Percentiles rank a stretch among this genome's conserved stretches.
These are phyloP conservation scores for Ficedula albicollis DNA, from an alignment of 2,797 vertebrate species.

Conservation along the genomic window DNA sequence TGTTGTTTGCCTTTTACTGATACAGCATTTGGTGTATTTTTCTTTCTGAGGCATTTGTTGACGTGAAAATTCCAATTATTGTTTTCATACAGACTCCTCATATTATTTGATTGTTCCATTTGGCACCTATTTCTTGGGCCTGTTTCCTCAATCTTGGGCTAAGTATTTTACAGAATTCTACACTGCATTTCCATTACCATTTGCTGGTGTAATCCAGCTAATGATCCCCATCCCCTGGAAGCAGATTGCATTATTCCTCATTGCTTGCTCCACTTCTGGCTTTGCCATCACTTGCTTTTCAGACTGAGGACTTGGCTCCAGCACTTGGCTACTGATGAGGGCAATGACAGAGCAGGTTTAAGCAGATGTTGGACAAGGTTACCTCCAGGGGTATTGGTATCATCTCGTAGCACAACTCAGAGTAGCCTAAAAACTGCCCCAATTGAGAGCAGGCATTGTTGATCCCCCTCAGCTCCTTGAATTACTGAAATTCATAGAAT, in stretches of 20 bases:
- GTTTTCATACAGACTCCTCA: background rate
- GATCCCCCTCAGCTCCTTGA: background rate
- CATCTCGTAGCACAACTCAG: background rate
- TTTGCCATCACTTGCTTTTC: background rate
- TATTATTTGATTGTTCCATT: conserved; percentile 24
- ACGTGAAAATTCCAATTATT: background rate
- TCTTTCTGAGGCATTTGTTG: background rate
- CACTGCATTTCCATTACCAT: conserved; percentile 28
- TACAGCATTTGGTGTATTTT: background rate
- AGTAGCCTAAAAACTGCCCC: background rate
- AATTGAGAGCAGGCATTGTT: background rate
- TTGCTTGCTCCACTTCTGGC: conserved; percentile 37
- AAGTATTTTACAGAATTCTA: conserved; percentile 42
- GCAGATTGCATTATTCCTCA: conserved; percentile 35
- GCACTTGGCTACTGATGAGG: background rate
- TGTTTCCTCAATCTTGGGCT: background rate
- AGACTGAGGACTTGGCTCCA: background rate
- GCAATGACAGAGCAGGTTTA: background rate
- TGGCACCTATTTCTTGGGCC: conserved; percentile 8
- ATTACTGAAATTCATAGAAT: background rate
- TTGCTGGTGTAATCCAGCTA: conserved; percentile 49
- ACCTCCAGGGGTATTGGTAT: background rate
- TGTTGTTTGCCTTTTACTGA: background rate
- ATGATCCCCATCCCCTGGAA: conserved; percentile 44
- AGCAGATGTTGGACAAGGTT: background rate